phyloP scores from a whole-genome alignment of 37 sponge, comb jelly and placozoan genomes.

The Chondrosia reniformis region DNA sequence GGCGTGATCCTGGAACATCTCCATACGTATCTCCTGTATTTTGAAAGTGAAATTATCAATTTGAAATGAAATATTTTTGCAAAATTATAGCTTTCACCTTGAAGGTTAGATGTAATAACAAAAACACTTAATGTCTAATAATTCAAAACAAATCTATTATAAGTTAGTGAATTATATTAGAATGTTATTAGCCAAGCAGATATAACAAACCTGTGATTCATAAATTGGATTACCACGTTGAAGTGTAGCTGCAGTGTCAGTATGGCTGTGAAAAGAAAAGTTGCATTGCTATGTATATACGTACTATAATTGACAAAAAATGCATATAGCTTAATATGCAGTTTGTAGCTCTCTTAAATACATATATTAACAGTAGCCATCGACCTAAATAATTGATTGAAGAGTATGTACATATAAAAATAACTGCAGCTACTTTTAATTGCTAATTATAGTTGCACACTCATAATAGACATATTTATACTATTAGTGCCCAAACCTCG shows the following conservation, averaged over 20 bases:
- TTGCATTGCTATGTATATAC: too few relatives aligned
- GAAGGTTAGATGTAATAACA: too few relatives aligned
- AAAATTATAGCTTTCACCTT: too few relatives aligned
- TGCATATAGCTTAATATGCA: background rate
- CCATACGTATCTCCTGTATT: background rate
- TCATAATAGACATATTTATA: background rate
- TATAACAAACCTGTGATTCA: constrained; percentile 25
- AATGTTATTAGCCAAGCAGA: too few relatives aligned
- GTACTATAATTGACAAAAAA: background rate
- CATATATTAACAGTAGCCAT: too few relatives aligned
- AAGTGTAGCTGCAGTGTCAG: constrained; percentile 7
- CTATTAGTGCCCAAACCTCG: background rate
- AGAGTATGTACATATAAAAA: background rate
- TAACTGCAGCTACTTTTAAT: background rate
- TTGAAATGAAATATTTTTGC: too few relatives aligned
- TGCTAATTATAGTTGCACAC: background rate
- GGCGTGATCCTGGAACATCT: constrained; percentile 8
- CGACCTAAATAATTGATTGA: too few relatives aligned
- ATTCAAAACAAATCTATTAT: too few relatives aligned
- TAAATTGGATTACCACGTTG: constrained; percentile 14
- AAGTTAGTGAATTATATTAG: too few relatives aligned
- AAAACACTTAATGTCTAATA: too few relatives aligned
- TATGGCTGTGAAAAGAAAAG: too few relatives aligned
- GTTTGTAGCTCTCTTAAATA: background rate
- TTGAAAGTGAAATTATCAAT: too few relatives aligned